Conservation (phyloP, 1,140 invertebrate species). For the Lanistes nyassanus region DNA sequence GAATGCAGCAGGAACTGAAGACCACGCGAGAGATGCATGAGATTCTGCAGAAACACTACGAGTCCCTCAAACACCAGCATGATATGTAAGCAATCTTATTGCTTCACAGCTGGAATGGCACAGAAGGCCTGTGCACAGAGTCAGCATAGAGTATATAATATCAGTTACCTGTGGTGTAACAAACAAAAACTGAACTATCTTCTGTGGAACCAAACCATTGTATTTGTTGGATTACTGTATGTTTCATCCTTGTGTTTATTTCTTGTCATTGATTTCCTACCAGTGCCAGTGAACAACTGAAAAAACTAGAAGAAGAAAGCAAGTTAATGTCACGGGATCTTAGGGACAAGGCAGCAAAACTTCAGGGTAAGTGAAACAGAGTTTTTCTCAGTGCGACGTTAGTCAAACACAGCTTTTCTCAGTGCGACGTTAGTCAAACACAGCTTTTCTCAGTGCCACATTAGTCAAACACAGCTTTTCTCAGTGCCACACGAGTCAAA, state of each 20-base stretch:
- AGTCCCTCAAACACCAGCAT: slow-evolving; percentile 59
- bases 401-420: background rate
- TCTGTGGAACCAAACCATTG: no score
- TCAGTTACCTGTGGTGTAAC: no score
- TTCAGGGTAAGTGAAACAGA: slow-evolving; percentile 36
- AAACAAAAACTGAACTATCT: no score
- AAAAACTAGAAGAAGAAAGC: slow-evolving; percentile 54
- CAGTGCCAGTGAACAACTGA: slow-evolving; percentile 55
- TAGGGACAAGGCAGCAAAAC: slow-evolving; percentile 51
- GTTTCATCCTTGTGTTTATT: background rate
- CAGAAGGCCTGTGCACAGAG: no score
- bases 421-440: background rate
- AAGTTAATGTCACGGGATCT: slow-evolving; percentile 48
- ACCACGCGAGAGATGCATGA: slow-evolving; percentile 61
- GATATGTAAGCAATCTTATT: slow-evolving; percentile 50
- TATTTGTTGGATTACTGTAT: no score
- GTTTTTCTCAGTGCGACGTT: background rate
- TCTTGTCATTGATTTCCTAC: slow-evolving; percentile 20
- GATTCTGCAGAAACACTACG: slow-evolving; percentile 59
- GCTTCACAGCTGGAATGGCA: background rate
- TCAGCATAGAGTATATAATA: no score
- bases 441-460: background rate
- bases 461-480: background rate
- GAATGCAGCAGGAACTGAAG: slow-evolving; percentile 56
- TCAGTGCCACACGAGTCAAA: background rate